Base-by-base conservation (phyloP, 2,113 vertebrate species). In the Elgaria multicarinata region DNA sequence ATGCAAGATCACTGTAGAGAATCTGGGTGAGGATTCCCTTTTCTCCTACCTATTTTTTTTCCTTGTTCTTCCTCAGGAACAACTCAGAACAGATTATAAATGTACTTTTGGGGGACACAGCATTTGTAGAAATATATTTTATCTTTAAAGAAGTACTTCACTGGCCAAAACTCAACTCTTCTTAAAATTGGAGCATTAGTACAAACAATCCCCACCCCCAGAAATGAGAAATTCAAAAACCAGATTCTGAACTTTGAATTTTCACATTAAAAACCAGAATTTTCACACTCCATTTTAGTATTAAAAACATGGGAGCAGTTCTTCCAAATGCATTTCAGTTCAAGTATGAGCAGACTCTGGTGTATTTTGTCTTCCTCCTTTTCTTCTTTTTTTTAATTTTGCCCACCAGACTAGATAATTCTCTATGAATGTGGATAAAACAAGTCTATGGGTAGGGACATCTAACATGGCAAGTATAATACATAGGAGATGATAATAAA, bases 401-500 rank as follows among this genome's bases (percentile, higher is more conserved):
- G 72, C 55, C 36, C 16, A 64, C 13, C 36, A 76, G 53, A 76
- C 36, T 44, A 86, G 22, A 62, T 62, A 75, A 86, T 62, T 62
- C 75, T 6, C 53, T 77, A 88, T 95, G 76, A 94, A 92, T 88
- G 72, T 67, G 83, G 62, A 50, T 18, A 22, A 88, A 24, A 87
- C 22, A 84, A 62, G 28, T 91, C 42, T 85, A 64, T 62, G 88
- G 91, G 83, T 92, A 93, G 88, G 87, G 77, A 94, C 94, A 93
- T 87, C 74, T 93, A 92, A 93, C 90, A 72, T 95, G 89, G 90
- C 82, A 93, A 91, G 90, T 90, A 93, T 92, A 95, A 89, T 92
- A 92, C 92, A 94, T 95, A 95, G 85, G 93, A 91, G 95, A 91
- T 36, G 92, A 39, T 85, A 93, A 93, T 85, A 93, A 91, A 91